A percentile compares a stretch with the other conserved stretches of the same genome.
Evolutionary conservation across 2,797 vertebrate species (phyloP).

Genomic region (Apogon hyalosoma): DNA sequence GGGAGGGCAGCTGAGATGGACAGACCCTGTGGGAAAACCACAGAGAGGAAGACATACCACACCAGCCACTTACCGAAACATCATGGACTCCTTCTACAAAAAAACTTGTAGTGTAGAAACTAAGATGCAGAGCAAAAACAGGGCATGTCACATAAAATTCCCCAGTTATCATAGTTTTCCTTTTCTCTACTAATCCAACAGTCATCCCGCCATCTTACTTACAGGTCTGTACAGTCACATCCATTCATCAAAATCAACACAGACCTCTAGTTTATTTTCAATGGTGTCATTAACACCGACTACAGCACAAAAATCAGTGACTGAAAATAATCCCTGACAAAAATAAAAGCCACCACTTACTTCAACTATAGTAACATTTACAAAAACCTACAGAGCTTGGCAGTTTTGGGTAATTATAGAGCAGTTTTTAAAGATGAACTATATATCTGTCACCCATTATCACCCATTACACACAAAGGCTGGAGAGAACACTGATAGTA

Average conservation of each 20-base stretch:
- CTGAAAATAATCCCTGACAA: constrained; percentile 2
- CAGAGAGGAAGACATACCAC: constrained; percentile 58
- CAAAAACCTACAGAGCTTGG: neutral
- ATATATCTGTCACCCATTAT: too few relatives aligned
- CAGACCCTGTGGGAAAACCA: constrained; percentile 66
- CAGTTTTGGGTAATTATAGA: neutral
- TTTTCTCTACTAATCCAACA: too few relatives aligned
- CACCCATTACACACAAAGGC: too few relatives aligned
- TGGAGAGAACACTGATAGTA: too few relatives aligned
- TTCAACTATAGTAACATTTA: neutral
- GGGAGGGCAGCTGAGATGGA: constrained; percentile 46
- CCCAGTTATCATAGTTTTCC: too few relatives aligned
- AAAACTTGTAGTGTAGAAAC: neutral
- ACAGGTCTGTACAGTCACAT: neutral
- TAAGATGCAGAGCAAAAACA: neutral
- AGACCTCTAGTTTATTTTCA: neutral
- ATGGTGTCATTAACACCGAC: constrained; percentile 4
- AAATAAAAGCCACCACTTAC: constrained; percentile 3
- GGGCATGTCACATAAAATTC: neutral
- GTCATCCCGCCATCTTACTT: too few relatives aligned
- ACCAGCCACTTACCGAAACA: constrained; percentile 31
- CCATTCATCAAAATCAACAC: neutral
- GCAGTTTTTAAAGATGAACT: neutral
- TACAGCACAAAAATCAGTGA: neutral
- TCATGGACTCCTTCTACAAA: constrained; percentile 2